These are phyloP conservation scores for Polyodon spathula DNA, from an alignment of 2,113 vertebrate genomes.

Conservation along the genomic window DNA sequence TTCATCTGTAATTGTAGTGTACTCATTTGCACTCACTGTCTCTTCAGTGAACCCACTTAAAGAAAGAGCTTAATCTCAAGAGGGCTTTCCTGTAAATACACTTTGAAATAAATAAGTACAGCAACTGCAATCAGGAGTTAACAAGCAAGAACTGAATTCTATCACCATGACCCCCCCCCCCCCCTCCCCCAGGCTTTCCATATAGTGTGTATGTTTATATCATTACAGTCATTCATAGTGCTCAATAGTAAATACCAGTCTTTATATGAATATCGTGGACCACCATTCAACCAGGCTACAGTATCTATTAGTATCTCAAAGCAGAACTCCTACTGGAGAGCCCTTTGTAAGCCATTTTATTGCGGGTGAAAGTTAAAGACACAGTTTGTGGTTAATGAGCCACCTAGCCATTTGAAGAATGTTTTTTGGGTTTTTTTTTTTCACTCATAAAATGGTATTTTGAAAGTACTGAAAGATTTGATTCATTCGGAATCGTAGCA, in stretches of 20 bases:
- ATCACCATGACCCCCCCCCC: too few relatives aligned
- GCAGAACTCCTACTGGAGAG: background rate
- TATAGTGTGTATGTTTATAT: too few relatives aligned
- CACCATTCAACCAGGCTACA: background rate
- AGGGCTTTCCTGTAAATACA: too few relatives aligned
- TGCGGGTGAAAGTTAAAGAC: background rate
- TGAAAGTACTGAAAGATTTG: constrained; percentile 19
- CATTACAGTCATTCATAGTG: background rate
- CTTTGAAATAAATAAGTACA: too few relatives aligned
- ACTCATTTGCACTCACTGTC: too few relatives aligned
- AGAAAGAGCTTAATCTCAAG: too few relatives aligned
- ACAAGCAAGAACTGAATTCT: too few relatives aligned
- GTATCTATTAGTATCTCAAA: background rate
- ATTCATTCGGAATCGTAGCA: constrained; percentile 16
- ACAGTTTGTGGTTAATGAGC: constrained; percentile 11
- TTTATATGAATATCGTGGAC: background rate
- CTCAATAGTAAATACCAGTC: background rate
- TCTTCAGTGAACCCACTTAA: too few relatives aligned
- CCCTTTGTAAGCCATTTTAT: constrained; percentile 12
- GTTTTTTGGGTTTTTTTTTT: constrained; percentile 19
- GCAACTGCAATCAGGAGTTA: too few relatives aligned
- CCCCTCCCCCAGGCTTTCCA: too few relatives aligned
- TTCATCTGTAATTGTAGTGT: too few relatives aligned
- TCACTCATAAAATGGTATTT: constrained; percentile 16
- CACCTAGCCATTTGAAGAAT: constrained; percentile 16